Evolutionary conservation across 1,140 invertebrate species (phyloP), one percentile per base, ranked within the genome.

Genomic region (Diploscapter pachys): DNA sequence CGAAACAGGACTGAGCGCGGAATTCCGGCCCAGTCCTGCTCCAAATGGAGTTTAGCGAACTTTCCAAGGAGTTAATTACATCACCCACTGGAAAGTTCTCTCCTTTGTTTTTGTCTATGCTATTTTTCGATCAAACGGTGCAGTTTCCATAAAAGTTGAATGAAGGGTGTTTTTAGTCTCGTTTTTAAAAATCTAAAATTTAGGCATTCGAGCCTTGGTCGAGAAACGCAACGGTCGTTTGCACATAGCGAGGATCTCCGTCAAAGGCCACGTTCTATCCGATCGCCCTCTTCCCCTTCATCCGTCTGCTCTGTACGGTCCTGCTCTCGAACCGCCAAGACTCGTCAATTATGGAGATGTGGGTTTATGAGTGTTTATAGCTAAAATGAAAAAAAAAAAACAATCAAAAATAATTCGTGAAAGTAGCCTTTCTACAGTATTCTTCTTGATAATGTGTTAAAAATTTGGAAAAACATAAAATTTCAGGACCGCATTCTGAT

Each of bases 241-340:
- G 93, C 81, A 90, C 91, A 0, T 89, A 93, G 4, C 95, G 92
- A 80, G 95, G 92, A 89, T 95, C 74, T 92, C 72, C 53, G 71
- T 92, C 79, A 92, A 91, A 48, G 93, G 93, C 9, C 90, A 93
- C 82, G 90, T 92, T 9, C 92, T 95, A 78, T 92, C 93, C 82
- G 93, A 95, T 83, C 93, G 92, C 84, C 89, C 90, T 53, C 93
- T 97, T 87, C 93, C 93, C 4, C 93, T 93, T 3, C 93, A 95
- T 82, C 90, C 92, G 63, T 72, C 81, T 49, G 89, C 89, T 5
- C 93, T 96, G 81, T 88, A 95, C 78, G 94, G 92, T 6, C 84
- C 90, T 3, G 91, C 92, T 79, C 89, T 91, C 5, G 89, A 89
- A 65, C 51, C 48, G 11, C 78, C 75, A 9, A 74, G 62, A 31